Evolutionary conservation across 2,888 invertebrate species (phyloP).

Genomic region (Doris montereyensis): DNA sequence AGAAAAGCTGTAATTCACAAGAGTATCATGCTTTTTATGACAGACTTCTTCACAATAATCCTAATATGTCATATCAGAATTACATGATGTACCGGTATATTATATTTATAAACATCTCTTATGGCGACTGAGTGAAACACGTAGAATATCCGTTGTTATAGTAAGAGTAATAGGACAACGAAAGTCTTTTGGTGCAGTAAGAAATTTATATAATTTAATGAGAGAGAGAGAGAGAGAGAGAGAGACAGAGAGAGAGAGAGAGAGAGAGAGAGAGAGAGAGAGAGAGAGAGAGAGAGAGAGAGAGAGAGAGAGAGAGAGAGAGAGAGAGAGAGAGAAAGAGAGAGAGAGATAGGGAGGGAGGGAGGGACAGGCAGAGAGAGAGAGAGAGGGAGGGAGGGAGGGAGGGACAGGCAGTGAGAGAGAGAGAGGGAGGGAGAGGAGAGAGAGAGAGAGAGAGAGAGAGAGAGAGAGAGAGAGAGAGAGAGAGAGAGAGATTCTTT

Average conservation of each 20-base stretch:
- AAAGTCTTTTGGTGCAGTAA: no score
- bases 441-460: conserved; percentile 3
- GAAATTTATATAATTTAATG: background rate
- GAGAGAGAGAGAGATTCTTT: conserved; percentile 8
- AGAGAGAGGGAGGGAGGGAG: background rate
- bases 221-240: background rate
- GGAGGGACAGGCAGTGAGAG: background rate
- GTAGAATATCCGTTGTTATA: no score
- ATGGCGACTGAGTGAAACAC: no score
- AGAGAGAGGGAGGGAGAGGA: background rate
- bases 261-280: conserved; percentile 10
- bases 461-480: conserved; percentile 15
- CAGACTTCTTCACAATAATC: no score
- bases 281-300: background rate
- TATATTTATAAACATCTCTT: no score
- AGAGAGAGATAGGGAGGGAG: background rate
- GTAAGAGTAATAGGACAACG: no score
- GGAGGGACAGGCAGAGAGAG: background rate
- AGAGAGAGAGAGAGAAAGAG: background rate
- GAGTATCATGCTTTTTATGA: no score
- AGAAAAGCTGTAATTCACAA: no score
- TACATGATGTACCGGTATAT: no score
- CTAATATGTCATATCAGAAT: no score
- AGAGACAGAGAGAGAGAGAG: conserved; percentile 20
- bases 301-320: conserved; percentile 14